phyloP scores from a whole-genome alignment of 2,113 vertebrate species.

The Acanthochromis polyacanthus region DNA sequence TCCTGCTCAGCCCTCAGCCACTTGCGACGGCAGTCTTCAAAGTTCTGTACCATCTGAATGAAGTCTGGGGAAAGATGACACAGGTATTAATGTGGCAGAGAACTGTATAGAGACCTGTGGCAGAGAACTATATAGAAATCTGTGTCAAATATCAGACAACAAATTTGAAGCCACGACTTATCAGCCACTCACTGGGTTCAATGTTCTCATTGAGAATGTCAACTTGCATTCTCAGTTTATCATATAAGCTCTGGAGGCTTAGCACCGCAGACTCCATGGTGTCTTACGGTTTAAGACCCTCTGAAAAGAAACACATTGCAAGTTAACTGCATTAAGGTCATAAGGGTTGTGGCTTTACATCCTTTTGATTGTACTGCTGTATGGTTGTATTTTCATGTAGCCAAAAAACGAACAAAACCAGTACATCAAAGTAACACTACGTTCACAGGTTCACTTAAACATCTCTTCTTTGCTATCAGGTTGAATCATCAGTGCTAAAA shows the following conservation, averaged over 20 bases:
- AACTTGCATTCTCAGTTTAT: slow-evolving; percentile 87
- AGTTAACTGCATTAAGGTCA: neutral
- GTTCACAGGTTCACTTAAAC: neutral
- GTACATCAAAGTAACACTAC: no score
- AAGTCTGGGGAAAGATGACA: slow-evolving; percentile 85
- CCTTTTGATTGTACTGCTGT: neutral
- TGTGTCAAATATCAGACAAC: neutral
- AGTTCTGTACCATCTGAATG: slow-evolving; percentile 92
- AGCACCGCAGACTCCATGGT: slow-evolving; percentile 87
- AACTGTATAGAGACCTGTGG: neutral
- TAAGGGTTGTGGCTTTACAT: neutral
- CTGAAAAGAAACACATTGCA: neutral
- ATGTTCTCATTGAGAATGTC: slow-evolving; percentile 91
- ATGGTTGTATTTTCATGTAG: neutral
- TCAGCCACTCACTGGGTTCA: slow-evolving; percentile 90
- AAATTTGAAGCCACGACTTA: neutral
- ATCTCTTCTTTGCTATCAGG: neutral
- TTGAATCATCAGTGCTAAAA: no score
- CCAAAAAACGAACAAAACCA: no score
- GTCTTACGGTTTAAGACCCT: slow-evolving; percentile 63
- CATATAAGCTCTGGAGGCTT: slow-evolving; percentile 86
- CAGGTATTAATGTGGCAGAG: neutral
- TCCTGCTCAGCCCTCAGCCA: slow-evolving; percentile 89
- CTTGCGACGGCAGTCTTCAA: slow-evolving; percentile 91
- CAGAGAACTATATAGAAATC: neutral